phyloP scores from a whole-genome alignment of 2,888 invertebrate species.

The Drosophila cracens region DNA sequence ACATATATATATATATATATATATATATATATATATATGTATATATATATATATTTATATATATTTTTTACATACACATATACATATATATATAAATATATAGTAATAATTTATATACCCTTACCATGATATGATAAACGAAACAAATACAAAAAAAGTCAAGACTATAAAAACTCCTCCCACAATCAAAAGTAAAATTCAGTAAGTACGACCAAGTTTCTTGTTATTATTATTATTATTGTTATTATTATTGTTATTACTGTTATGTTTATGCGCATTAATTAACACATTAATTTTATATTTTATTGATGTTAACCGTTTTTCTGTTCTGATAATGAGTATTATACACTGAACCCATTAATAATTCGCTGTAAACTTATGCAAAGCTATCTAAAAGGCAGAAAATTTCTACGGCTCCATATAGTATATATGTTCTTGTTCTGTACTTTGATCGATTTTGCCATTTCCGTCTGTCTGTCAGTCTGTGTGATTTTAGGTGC shows the following conservation, averaged over 20 bases:
- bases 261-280: slow-evolving; percentile 19
- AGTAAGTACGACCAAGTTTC: slow-evolving; percentile 67
- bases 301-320: slow-evolving; percentile 1
- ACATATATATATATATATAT: slow-evolving; percentile 25
- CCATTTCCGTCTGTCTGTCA: not conserved
- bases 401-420: not conserved
- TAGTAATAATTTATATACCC: slow-evolving; percentile 42
- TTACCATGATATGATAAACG: slow-evolving; percentile 38
- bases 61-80: slow-evolving; percentile 7
- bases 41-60: slow-evolving; percentile 32
- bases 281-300: slow-evolving; percentile 19
- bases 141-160: slow-evolving; percentile 35
- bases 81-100: slow-evolving; percentile 42
- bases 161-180: slow-evolving; percentile 49
- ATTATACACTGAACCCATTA: not conserved
- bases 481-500: not conserved
- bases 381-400: not conserved
- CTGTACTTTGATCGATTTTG: not conserved
- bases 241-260: slow-evolving; percentile 41
- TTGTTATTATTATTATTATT: slow-evolving; percentile 26
- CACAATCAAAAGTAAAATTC: slow-evolving; percentile 63
- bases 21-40: slow-evolving; percentile 12
- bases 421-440: not conserved
- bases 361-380: not conserved
- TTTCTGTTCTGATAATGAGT: not conserved